A percentile compares a stretch with the other conserved stretches of the same genome.
Evolutionary conservation across 2,888 invertebrate species (phyloP).

Genomic region (Rhyacophila evoluta): DNA sequence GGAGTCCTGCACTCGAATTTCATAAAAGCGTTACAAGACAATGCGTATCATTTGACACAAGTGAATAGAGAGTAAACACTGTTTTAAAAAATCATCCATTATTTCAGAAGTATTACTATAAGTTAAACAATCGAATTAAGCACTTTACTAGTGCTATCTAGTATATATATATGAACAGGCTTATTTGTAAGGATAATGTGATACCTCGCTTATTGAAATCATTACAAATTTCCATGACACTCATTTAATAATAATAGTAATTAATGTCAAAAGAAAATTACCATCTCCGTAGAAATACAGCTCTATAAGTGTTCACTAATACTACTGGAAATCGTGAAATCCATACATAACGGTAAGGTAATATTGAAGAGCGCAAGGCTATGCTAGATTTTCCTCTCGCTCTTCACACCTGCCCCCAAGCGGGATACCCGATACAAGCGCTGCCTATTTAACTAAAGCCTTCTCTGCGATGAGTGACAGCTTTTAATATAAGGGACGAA

Average conservation of each 20-base stretch:
- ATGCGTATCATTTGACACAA: too few species aligned
- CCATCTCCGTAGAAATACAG: not conserved
- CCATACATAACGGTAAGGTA: not conserved
- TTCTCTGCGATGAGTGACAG: not conserved
- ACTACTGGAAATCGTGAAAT: not conserved
- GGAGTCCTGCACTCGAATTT: not conserved
- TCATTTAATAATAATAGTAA: too few species aligned
- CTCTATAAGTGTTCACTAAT: not conserved
- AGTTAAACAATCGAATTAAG: too few species aligned
- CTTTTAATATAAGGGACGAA: not conserved
- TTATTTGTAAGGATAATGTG: too few species aligned
- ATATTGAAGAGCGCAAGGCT: conserved; percentile 18
- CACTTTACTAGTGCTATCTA: too few species aligned
- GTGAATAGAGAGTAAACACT: too few species aligned
- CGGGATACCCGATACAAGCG: conserved; percentile 18
- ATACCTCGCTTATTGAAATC: too few species aligned
- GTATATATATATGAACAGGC: too few species aligned
- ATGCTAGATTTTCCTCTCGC: not conserved
- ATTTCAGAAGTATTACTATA: too few species aligned
- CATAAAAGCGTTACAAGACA: not conserved
- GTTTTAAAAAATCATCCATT: too few species aligned
- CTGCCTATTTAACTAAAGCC: not conserved
- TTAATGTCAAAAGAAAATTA: not conserved
- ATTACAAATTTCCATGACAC: too few species aligned
- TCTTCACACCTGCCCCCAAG: not conserved